Base-by-base conservation (phyloP, 2,888 invertebrate species). In the Caenorhabditis sp. region DNA sequence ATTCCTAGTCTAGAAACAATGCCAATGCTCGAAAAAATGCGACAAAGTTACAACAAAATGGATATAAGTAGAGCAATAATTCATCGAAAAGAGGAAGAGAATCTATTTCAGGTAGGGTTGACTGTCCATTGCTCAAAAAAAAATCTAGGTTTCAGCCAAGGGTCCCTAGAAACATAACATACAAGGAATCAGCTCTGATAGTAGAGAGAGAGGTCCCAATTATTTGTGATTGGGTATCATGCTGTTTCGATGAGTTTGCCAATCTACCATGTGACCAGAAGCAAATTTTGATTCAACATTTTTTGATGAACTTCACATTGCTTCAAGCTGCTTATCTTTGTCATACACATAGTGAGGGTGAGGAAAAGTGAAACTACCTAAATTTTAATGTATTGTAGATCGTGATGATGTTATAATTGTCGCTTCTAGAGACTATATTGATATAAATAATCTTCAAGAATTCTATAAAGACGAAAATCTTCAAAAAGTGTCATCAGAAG, bases 361-460 rank as follows among this genome's bases (percentile, higher is more conserved):
- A 26, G 12, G 26, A 36, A 5, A 3, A 12, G 31, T 10, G n/a
- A n/a, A n/a, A 7, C 10, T 25, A 23, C 26, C n/a, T n/a, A n/a
- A n/a, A n/a, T n/a, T n/a, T n/a, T n/a, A n/a, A n/a, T n/a, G n/a
- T n/a, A n/a, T 57, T 57, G 4, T n/a, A 57, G 57, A 59, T n/a
- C n/a, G 59, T 65, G 5, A 65, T 43, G 1, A 64, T n/a, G 72
- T 65, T 0, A 25, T 68, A 1, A 59, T 72, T 20, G 25, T 65
- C 0, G 64, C 67, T 1, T 72, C 72, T 43, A 67, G 72, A 1
- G 72, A 72, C 62, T 72, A 68, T 54, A 72, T 72, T 8, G 72
- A 72, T 31, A 62, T 65, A 0, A 31, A 67, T 3, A 64, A 72
- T 4, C 31, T 72, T 1, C 57, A 61, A 2, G 58, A 50, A 14